Evolutionary conservation across 2,113 vertebrate species (phyloP).

Genomic region (Vicugna pacos): DNA sequence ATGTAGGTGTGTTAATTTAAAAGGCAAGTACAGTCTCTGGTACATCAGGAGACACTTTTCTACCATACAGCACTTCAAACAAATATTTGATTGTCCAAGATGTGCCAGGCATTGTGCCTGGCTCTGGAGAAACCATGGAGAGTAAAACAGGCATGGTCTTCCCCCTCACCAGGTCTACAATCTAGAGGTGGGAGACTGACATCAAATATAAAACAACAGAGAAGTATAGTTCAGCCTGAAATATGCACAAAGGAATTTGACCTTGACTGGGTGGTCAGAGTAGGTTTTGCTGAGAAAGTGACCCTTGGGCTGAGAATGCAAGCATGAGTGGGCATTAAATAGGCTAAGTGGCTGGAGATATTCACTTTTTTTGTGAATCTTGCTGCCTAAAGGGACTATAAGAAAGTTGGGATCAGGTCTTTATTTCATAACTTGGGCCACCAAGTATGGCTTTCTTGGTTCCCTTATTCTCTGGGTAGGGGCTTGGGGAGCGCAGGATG

Average conservation of each 20-base stretch:
- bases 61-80: constrained; percentile 81
- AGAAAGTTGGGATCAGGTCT: neutral
- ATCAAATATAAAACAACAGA: neutral
- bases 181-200: neutral
- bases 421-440: neutral
- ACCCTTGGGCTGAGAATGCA: neutral
- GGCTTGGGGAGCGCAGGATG: constrained; percentile 83
- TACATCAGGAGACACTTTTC: constrained; percentile 61
- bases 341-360: neutral
- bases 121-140: neutral
- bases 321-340: neutral
- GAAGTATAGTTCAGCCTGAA: neutral
- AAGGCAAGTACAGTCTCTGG: neutral
- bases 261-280: neutral
- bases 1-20: neutral
- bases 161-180: neutral
- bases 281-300: neutral
- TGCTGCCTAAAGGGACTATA: neutral
- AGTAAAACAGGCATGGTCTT: neutral
- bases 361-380: neutral
- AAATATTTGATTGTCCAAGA: constrained; percentile 71
- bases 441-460: neutral
- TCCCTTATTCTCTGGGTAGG: neutral
- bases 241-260: constrained; percentile 20
- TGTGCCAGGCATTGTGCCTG: neutral